Evolutionary conservation across 2,797 vertebrate genomes (phyloP).

Genomic region (Enteromius treurensis): DNA sequence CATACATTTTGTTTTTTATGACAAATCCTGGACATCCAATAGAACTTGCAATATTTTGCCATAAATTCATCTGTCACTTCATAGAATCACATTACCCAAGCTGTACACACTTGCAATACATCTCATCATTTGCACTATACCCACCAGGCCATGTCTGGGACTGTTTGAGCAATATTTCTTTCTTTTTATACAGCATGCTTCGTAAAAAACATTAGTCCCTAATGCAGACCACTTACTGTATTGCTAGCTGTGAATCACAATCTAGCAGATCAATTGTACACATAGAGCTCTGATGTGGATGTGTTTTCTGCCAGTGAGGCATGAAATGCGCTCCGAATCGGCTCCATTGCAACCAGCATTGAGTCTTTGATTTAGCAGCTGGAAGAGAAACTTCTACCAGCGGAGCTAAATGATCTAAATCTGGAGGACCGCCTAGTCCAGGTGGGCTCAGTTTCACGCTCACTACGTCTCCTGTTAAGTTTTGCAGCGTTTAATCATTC

Average conservation of each 20-base stretch:
- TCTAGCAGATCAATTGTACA: background rate
- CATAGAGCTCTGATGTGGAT: conserved; percentile 31
- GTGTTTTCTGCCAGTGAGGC: conserved; percentile 53
- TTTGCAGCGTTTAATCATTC: conserved; percentile 8
- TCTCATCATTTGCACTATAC: no score
- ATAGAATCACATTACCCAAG: background rate
- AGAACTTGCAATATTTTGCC: background rate
- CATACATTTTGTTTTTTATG: background rate
- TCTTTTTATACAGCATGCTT: background rate
- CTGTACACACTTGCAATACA: background rate
- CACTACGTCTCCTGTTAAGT: conserved; percentile 21
- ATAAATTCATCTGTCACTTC: background rate
- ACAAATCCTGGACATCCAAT: background rate
- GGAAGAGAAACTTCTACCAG: conserved; percentile 55
- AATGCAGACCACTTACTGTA: background rate
- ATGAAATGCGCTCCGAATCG: conserved; percentile 62
- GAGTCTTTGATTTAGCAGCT: conserved; percentile 63
- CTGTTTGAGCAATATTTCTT: background rate
- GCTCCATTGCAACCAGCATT: conserved; percentile 61
- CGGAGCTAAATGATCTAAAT: conserved; percentile 30
- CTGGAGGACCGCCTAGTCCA: conserved; percentile 36
- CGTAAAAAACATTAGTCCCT: conserved; percentile 6
- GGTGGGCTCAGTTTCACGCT: conserved; percentile 35
- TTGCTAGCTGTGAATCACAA: background rate
- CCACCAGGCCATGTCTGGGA: background rate